Evolutionary conservation across 2,888 invertebrate species (phyloP).

Genomic region (Mystacides longicornis): DNA sequence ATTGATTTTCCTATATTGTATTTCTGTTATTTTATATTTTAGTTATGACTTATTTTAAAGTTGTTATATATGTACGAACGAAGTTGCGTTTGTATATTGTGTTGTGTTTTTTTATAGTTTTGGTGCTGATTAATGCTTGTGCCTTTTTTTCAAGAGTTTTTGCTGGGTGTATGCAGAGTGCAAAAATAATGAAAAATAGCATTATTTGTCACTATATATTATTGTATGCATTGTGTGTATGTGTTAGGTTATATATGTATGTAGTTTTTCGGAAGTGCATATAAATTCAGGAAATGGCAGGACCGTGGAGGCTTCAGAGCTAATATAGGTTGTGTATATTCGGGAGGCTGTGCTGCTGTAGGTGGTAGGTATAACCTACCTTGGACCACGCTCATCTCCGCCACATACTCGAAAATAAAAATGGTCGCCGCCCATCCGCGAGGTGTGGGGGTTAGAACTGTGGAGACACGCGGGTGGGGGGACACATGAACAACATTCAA

Average conservation of each 20-base stretch:
- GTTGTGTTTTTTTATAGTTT: too few species aligned
- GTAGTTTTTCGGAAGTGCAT: constrained; percentile 1
- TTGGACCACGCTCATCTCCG: constrained; percentile 13
- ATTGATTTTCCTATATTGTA: too few species aligned
- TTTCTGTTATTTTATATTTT: too few species aligned
- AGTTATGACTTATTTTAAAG: too few species aligned
- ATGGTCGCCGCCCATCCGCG: constrained; percentile 3
- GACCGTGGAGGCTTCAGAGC: not conserved
- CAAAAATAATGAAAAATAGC: constrained; percentile 2
- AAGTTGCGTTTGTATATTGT: too few species aligned
- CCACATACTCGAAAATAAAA: constrained; percentile 10
- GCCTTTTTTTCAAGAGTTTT: too few species aligned
- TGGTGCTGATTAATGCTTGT: too few species aligned
- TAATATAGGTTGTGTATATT: not conserved
- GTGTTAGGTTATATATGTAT: too few species aligned
- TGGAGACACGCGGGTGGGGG: not conserved
- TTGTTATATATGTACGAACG: too few species aligned
- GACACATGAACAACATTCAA: not conserved
- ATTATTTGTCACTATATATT: constrained; percentile 2
- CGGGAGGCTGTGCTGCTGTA: not conserved
- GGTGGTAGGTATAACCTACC: not conserved
- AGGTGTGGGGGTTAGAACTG: not conserved
- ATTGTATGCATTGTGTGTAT: not conserved
- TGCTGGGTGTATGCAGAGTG: too few species aligned
- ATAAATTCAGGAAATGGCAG: constrained; percentile 2